Evolutionary conservation across 2,888 invertebrate species (phyloP).

Genomic region (Synergus japonicus): DNA sequence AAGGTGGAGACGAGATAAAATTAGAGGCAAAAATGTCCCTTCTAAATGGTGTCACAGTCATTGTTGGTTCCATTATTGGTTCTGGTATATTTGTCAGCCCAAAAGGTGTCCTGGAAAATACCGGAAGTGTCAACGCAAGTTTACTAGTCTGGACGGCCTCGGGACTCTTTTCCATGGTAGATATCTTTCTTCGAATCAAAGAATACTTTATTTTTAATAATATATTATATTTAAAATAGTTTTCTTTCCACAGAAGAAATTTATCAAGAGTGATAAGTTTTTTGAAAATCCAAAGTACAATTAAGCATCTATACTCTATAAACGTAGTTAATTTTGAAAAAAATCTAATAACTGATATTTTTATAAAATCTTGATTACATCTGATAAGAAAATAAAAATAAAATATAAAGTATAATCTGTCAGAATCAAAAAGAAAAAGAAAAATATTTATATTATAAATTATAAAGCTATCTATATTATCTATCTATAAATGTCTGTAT

Average conservation of each 20-base stretch:
- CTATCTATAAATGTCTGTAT: too few relatives aligned
- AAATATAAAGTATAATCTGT: too few relatives aligned
- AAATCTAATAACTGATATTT: too few relatives aligned
- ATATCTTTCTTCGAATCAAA: slow-evolving; percentile 70
- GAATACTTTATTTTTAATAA: background rate
- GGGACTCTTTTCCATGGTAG: slow-evolving; percentile 97
- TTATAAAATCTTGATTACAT: too few relatives aligned
- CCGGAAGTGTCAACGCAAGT: slow-evolving; percentile 96
- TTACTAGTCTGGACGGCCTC: slow-evolving; percentile 95
- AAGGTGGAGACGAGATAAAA: slow-evolving; percentile 83
- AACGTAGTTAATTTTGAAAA: too few relatives aligned
- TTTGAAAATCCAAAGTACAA: too few relatives aligned
- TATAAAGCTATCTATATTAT: too few relatives aligned
- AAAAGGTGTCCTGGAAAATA: slow-evolving; percentile 91
- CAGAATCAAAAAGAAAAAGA: too few relatives aligned
- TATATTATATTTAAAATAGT: background rate
- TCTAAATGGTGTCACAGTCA: slow-evolving; percentile 95
- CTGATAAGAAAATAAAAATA: too few relatives aligned
- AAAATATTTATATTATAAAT: too few relatives aligned
- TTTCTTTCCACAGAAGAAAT: background rate
- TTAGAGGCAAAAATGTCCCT: slow-evolving; percentile 96
- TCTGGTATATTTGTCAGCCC: slow-evolving; percentile 98
- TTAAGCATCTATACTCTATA: too few relatives aligned
- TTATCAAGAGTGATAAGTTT: too few relatives aligned
- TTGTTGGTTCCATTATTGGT: slow-evolving; percentile 97